Evolutionary conservation across 1,140 invertebrate species (phyloP).

Genomic region (Diorhabda carinulata): DNA sequence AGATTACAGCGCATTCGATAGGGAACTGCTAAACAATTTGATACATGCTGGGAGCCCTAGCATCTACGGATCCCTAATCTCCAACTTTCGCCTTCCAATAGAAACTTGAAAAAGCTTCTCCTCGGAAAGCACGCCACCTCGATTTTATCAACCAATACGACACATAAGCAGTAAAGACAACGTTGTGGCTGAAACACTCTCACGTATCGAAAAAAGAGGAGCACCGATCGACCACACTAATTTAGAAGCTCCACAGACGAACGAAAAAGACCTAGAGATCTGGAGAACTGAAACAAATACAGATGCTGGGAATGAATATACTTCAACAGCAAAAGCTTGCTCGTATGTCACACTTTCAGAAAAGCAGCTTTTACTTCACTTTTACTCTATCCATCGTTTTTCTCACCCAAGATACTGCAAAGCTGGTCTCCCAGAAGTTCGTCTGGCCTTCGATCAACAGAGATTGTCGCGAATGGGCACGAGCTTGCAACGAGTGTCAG

Average conservation of each 20-base stretch:
- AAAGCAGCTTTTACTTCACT: too few relatives aligned
- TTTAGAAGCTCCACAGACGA: constrained; percentile 11
- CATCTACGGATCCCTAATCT: constrained; percentile 35
- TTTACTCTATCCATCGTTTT: too few relatives aligned
- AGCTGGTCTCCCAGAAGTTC: too few relatives aligned
- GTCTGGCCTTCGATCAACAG: too few relatives aligned
- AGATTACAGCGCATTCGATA: constrained; percentile 11
- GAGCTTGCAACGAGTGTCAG: too few relatives aligned
- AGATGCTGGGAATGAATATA: too few relatives aligned
- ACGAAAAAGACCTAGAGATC: neutral
- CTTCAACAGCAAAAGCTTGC: too few relatives aligned
- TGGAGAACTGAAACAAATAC: too few relatives aligned
- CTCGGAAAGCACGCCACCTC: constrained; percentile 31
- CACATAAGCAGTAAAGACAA: constrained; percentile 42
- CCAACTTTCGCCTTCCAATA: constrained; percentile 10
- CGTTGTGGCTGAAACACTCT: constrained; percentile 37
- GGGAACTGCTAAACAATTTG: too few relatives aligned
- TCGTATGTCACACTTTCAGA: too few relatives aligned
- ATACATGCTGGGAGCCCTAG: constrained; percentile 25
- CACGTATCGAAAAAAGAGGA: constrained; percentile 33
- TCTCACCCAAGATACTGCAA: too few relatives aligned
- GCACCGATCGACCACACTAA: constrained; percentile 27
- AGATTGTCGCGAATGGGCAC: too few relatives aligned
- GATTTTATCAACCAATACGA: constrained; percentile 43
- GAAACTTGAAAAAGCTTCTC: constrained; percentile 17